Conservation (phyloP, 2,113 vertebrate species). For the Elephantulus edwardii region DNA sequence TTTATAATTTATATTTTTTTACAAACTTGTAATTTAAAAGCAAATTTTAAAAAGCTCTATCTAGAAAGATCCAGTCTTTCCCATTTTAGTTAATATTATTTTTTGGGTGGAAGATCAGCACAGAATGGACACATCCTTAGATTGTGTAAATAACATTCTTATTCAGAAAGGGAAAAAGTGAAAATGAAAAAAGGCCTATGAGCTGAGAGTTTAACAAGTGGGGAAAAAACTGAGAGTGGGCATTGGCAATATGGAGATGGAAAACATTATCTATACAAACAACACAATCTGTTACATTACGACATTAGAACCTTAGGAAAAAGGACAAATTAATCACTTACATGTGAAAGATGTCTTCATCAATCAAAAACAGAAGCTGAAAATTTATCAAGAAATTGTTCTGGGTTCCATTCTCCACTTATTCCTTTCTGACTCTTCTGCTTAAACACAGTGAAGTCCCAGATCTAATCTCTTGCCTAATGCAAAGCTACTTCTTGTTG, state of each 20-base stretch:
- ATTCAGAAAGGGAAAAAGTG: constrained; percentile 46
- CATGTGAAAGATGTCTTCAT: background rate
- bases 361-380: background rate
- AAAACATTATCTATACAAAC: background rate
- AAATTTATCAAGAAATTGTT: background rate
- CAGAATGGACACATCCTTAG: background rate
- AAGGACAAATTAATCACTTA: background rate
- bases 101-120: background rate
- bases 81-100: background rate
- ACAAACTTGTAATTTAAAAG: too few species aligned
- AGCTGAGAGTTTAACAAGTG: constrained; percentile 8
- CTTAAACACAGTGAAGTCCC: background rate
- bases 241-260: background rate
- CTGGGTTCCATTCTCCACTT: background rate
- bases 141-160: constrained; percentile 18
- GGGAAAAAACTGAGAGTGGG: background rate
- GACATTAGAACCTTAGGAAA: constrained; percentile 15
- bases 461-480: background rate
- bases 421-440: background rate
- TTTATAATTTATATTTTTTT: too few species aligned
- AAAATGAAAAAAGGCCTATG: constrained; percentile 41
- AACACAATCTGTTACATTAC: background rate
- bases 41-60: constrained; percentile 16
- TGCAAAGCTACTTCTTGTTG: background rate
- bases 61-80: constrained; percentile 16